A percentile compares a stretch with the other conserved stretches of the same genome.
phyloP scores from a whole-genome alignment of 2,888 invertebrate species.

The Sericinus montela region DNA sequence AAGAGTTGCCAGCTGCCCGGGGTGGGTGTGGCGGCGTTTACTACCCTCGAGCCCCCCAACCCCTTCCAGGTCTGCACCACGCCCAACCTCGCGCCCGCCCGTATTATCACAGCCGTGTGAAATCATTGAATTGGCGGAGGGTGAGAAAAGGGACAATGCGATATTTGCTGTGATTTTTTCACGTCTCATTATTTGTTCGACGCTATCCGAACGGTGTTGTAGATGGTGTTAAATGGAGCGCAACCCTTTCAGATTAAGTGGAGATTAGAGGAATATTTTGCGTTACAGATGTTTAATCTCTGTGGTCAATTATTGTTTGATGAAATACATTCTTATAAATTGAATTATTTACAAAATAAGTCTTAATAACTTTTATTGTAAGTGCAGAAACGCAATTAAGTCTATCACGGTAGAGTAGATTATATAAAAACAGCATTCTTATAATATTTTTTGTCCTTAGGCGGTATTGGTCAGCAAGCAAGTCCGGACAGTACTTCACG shows the following conservation, averaged over 20 bases:
- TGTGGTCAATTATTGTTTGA: slow-evolving; percentile 21
- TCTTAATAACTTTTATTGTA: no score
- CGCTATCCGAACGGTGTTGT: slow-evolving; percentile 33
- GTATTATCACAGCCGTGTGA: slow-evolving; percentile 65
- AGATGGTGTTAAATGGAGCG: slow-evolving; percentile 63
- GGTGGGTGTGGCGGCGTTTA: slow-evolving; percentile 49
- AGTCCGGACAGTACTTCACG: slow-evolving; percentile 93
- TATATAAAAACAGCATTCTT: no score
- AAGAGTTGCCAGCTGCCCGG: slow-evolving; percentile 49
- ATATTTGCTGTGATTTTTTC: slow-evolving; percentile 64
- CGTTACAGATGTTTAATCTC: slow-evolving; percentile 27
- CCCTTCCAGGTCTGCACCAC: slow-evolving; percentile 41
- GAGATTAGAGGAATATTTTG: slow-evolving; percentile 58
- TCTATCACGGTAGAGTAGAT: no score
- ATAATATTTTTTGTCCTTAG: slow-evolving; percentile 41
- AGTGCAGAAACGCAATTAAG: no score
- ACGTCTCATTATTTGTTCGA: slow-evolving; percentile 53
- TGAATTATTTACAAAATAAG: background rate
- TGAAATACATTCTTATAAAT: background rate
- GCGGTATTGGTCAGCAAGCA: slow-evolving; percentile 83
- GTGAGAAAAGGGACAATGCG: slow-evolving; percentile 53
- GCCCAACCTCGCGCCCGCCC: slow-evolving; percentile 50
- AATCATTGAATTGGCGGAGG: slow-evolving; percentile 52
- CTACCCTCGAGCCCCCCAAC: slow-evolving; percentile 25
- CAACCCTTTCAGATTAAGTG: slow-evolving; percentile 56